Conservation (phyloP, 2,797 vertebrate species). For the Tauraco hartlaubi region DNA sequence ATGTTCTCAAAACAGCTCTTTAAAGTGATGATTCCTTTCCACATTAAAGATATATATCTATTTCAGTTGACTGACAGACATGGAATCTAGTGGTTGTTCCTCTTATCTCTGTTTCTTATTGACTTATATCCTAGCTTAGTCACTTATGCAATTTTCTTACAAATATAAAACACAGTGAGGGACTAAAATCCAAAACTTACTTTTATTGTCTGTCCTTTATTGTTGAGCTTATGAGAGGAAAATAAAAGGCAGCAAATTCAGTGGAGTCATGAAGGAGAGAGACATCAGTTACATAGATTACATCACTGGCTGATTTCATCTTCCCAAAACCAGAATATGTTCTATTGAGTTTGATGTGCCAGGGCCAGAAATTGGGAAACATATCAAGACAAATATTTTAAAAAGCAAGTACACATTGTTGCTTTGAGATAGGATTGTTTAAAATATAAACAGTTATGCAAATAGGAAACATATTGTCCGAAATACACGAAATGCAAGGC, state of each 20-base stretch:
- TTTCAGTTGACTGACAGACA: background rate
- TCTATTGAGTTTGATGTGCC: slow-evolving; percentile 81
- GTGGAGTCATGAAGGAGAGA: slow-evolving; percentile 52
- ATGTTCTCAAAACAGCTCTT: background rate
- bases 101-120: background rate
- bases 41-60: rapidly evolving
- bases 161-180: background rate
- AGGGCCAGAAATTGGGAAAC: slow-evolving; percentile 78
- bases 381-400: slow-evolving; percentile 82
- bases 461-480: slow-evolving; percentile 81
- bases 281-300: slow-evolving; percentile 65
- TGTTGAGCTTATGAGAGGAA: slow-evolving; percentile 56
- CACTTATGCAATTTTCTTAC: background rate
- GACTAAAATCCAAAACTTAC: background rate
- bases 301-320: slow-evolving; percentile 72
- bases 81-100: background rate
- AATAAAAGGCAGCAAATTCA: slow-evolving; percentile 62
- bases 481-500: slow-evolving; percentile 68
- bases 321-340: slow-evolving; percentile 59
- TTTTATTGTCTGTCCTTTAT: slow-evolving; percentile 30
- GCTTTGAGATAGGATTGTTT: slow-evolving; percentile 78
- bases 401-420: slow-evolving; percentile 77
- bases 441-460: slow-evolving; percentile 78
- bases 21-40: background rate
- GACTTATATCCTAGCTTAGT: background rate